Evolutionary conservation across 1,140 invertebrate species (phyloP), one percentile per base, ranked within the genome.

Genomic region (Ceratosolen solmsi): DNA sequence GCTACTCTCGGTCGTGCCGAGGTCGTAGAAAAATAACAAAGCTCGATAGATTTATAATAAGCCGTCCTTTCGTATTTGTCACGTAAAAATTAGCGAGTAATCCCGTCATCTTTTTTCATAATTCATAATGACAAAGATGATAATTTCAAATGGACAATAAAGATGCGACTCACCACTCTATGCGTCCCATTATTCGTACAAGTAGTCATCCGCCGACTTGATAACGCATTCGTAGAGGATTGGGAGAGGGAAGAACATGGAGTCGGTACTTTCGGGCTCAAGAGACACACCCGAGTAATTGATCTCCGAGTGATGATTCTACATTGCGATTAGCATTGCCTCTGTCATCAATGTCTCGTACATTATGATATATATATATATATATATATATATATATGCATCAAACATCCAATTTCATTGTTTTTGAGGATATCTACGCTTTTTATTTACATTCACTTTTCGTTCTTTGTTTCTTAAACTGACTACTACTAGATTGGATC

Each of bases 221-320:
- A 22, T 22, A 54, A 17, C 22, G 30, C 74, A 27, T 4, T 27
- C 38, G 9, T 22, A 22, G 51, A 22, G 51, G 20, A 22, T 54
- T 54, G 20, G 51, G 9, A 4, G 13, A 22, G 20, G 13, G 51
- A 17, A 15, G 51, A 54, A 46, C 8, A 68, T n/a, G 15, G 25
- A 15, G 20, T 2, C 38, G 9, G 25, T 33, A 20, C 20, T 68
- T 38, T 68, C 13, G 36, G 20, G 33, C 4, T n/a, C 36, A 20
- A n/a, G 17, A n/a, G 30, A 25, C 36, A 80, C 38, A 65, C 54
- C 70, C 38, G 54, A 49, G 78, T 72, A 80, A 72, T 80, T 63
- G 54, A 80, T 80, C 78, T 60, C 9, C 51, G 4, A 22, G 8
- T 15, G 63, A 49, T 70, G 63, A 65, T 70, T 78, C 20, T 25